Evolutionary conservation across 2,797 vertebrate species (phyloP).

Genomic region (Pogonophryne albipinna): DNA sequence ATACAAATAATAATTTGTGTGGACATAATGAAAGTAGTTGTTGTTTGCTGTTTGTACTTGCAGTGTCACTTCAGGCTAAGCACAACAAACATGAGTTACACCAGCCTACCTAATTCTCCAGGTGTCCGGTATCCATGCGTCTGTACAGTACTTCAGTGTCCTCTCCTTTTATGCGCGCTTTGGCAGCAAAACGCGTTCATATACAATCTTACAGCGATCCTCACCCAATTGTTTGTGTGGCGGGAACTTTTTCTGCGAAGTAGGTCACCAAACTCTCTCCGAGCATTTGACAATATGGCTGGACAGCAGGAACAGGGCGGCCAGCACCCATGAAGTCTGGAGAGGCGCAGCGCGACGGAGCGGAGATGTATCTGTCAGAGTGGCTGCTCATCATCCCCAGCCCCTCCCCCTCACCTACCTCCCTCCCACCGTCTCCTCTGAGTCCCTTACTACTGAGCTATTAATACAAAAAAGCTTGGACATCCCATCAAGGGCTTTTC

Average conservation of each 20-base stretch:
- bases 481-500: constrained; percentile 70
- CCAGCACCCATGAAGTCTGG: constrained; percentile 24
- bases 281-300: constrained; percentile 2
- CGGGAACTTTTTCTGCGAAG: constrained; percentile 42
- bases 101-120: constrained; percentile 34
- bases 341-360: constrained; percentile 51
- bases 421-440: constrained; percentile 8
- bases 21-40: background rate
- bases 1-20: background rate
- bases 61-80: background rate
- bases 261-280: constrained; percentile 38
- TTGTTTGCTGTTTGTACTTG: background rate
- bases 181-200: background rate
- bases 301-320: background rate
- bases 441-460: constrained; percentile 41
- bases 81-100: background rate
- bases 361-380: constrained; percentile 63
- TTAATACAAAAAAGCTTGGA: constrained; percentile 54
- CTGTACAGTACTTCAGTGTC: background rate
- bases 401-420: constrained; percentile 11
- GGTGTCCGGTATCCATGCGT: constrained; percentile 27
- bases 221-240: background rate
- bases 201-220: background rate
- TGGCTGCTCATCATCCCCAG: constrained; percentile 44
- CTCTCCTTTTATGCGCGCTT: background rate